phyloP scores from a whole-genome alignment of 2,888 invertebrate species.

The Callosobruchus maculatus region DNA sequence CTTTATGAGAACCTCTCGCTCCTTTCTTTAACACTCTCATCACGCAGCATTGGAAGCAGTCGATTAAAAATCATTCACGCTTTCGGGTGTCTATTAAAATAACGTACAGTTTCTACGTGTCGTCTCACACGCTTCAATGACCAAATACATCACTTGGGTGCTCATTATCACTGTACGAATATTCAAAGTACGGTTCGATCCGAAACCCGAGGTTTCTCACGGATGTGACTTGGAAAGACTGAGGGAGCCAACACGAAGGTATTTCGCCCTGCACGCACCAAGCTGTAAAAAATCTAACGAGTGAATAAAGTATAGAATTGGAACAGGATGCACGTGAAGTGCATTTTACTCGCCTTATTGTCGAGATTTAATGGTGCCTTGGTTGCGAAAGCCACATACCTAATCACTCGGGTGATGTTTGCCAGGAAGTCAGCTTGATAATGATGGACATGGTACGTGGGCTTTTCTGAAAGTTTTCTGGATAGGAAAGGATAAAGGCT shows the following conservation, averaged over 20 bases:
- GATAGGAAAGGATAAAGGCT: too few relatives aligned
- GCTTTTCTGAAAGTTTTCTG: too few relatives aligned
- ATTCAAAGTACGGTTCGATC: background rate
- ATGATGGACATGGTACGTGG: background rate
- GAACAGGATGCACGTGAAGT: slow-evolving; percentile 30
- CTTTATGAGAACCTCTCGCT: background rate
- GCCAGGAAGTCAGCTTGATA: background rate
- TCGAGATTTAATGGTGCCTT: background rate
- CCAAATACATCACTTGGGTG: background rate
- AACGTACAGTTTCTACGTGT: background rate
- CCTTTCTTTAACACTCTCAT: background rate
- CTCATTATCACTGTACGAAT: background rate
- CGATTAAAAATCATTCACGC: background rate
- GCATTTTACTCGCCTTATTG: slow-evolving; percentile 8
- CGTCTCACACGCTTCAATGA: background rate
- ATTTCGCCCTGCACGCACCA: background rate
- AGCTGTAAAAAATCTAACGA: slow-evolving; percentile 26
- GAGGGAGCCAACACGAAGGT: background rate
- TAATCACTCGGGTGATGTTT: background rate
- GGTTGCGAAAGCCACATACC: background rate
- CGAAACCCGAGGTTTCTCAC: background rate
- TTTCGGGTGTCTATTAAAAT: background rate
- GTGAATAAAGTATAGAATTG: slow-evolving; percentile 27
- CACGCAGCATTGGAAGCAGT: background rate
- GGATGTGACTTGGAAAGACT: background rate